A percentile compares a stretch with the other conserved stretches of the same genome.
Conservation (phyloP, 2,888 invertebrate genomes). For the Tigriopus californicus region DNA sequence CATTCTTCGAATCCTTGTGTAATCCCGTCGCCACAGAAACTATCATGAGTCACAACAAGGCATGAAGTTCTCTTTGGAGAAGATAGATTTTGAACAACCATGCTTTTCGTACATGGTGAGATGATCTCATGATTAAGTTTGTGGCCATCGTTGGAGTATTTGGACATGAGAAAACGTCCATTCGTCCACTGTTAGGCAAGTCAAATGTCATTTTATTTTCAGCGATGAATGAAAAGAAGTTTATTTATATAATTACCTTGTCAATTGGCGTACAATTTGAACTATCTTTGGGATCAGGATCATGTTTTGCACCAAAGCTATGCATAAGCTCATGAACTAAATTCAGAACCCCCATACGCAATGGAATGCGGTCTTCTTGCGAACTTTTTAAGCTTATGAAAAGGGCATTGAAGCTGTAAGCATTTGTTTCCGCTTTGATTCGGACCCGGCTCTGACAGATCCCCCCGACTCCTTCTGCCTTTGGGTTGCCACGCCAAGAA, state of each 20-base stretch:
- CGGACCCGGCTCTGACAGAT: constrained; percentile 10
- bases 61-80: background rate
- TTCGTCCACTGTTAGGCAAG: background rate
- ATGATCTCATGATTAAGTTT: constrained; percentile 14
- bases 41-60: background rate
- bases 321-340: constrained; percentile 10
- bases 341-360: constrained; percentile 13
- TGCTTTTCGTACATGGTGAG: constrained; percentile 8
- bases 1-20: constrained; percentile 6
- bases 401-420: constrained; percentile 13
- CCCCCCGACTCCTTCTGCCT: constrained; percentile 5
- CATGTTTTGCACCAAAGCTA: constrained; percentile 15
- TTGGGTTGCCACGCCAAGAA: constrained; percentile 12
- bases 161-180: constrained; percentile 14
- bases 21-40: constrained; percentile 10
- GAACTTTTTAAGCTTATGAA: constrained; percentile 8
- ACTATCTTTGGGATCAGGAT: constrained; percentile 6
- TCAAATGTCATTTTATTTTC: background rate
- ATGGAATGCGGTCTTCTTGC: constrained; percentile 7
- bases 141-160: constrained; percentile 15
- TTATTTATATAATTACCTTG: background rate
- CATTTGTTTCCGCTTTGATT: constrained; percentile 3
- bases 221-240: background rate
- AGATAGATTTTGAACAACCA: background rate
- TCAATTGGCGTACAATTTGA: constrained; percentile 2